These are phyloP conservation scores for Helleia helle DNA, from an alignment of 2,888 invertebrate genomes.

Conservation along the genomic window DNA sequence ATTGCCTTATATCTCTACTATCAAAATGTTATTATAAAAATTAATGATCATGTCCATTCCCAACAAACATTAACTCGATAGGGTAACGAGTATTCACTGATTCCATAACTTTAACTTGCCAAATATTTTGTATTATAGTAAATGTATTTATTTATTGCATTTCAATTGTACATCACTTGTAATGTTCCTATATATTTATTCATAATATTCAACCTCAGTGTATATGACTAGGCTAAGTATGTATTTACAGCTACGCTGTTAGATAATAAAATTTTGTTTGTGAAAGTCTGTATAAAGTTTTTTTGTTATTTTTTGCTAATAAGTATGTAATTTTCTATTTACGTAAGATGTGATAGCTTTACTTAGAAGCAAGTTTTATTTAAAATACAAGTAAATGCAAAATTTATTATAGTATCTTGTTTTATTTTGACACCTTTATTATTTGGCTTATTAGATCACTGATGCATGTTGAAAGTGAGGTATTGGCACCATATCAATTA, in stretches of 20 bases:
- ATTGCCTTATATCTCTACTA: background rate
- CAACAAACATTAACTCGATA: conserved; percentile 18
- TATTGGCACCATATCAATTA: background rate
- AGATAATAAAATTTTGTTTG: conserved; percentile 44
- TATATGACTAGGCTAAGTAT: conserved; percentile 31
- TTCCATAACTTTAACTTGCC: conserved; percentile 50
- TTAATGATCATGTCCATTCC: conserved; percentile 21
- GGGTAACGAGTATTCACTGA: conserved; percentile 13
- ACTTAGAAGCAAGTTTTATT: conserved; percentile 66
- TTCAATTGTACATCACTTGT: conserved; percentile 38
- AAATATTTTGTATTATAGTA: conserved; percentile 40
- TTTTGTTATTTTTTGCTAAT: conserved; percentile 61
- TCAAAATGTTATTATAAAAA: background rate
- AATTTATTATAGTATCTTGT: conserved; percentile 47
- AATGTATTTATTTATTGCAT: conserved; percentile 35
- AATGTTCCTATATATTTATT: conserved; percentile 56
- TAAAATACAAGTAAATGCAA: conserved; percentile 63
- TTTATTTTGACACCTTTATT: conserved; percentile 56
- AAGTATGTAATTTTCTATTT: conserved; percentile 30
- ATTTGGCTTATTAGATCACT: conserved; percentile 41
- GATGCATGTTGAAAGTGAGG: conserved; percentile 29
- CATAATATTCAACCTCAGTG: conserved; percentile 20
- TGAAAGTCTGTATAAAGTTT: conserved; percentile 54
- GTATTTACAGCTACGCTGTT: conserved; percentile 51
- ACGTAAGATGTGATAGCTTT: conserved; percentile 71